phyloP scores from a whole-genome alignment of 2,797 vertebrate species.

The Leuciscus waleckii region DNA sequence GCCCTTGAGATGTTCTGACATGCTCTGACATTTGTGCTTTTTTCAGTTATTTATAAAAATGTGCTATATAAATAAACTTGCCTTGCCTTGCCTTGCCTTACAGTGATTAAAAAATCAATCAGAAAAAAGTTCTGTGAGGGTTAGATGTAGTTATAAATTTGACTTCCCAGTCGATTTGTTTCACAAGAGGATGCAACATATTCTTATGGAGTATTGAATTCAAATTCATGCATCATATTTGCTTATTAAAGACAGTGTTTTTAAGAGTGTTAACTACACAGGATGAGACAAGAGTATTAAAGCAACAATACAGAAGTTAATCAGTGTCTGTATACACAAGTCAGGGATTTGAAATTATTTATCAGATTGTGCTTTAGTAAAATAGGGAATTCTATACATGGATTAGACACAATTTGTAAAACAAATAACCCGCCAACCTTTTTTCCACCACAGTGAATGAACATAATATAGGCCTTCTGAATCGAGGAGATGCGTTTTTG shows the following conservation, averaged over 20 bases:
- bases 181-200: background rate
- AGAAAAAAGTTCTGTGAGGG: background rate
- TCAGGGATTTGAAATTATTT: background rate
- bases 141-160: background rate
- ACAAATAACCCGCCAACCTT: background rate
- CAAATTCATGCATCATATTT: background rate
- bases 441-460: background rate
- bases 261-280: background rate
- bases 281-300: background rate
- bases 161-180: background rate
- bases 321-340: background rate
- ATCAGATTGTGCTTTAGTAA: background rate
- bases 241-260: background rate
- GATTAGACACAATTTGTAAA: background rate
- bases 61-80: no score
- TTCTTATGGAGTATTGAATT: background rate
- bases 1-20: no score
- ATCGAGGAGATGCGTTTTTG: no score
- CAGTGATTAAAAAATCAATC: background rate
- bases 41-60: no score
- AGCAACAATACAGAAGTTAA: background rate
- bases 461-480: no score
- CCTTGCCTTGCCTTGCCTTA: no score
- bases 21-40: no score
- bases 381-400: background rate